phyloP scores from a whole-genome alignment of 2,888 invertebrate species.

The Pseudococcus viburni region DNA sequence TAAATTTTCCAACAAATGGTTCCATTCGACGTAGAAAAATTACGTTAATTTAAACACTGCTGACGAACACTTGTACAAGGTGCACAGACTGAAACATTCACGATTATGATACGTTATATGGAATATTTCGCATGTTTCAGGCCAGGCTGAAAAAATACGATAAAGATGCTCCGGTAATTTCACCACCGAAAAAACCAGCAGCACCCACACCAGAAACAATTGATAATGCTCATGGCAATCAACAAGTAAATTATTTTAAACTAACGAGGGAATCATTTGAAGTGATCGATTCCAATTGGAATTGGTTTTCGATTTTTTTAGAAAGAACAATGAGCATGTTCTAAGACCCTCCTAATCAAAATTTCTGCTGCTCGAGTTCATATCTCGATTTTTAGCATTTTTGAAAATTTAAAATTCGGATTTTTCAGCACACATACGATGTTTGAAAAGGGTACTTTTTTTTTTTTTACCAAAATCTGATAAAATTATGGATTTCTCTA shows the following conservation, averaged over 20 bases:
- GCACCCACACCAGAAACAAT: not conserved
- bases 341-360: no score
- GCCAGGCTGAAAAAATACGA: not conserved
- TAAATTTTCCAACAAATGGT: slow-evolving; percentile 21
- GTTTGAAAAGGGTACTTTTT: no score
- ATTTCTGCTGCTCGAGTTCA: no score
- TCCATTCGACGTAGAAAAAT: not conserved
- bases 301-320: no score
- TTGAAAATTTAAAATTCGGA: no score
- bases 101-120: not conserved
- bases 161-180: not conserved
- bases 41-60: not conserved
- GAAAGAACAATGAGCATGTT: no score
- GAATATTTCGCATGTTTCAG: not conserved
- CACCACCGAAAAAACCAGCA: not conserved
- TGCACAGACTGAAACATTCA: not conserved
- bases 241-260: slow-evolving; percentile 15
- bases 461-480: no score
- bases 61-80: not conserved
- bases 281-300: no score
- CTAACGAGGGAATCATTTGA: no score
- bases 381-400: no score
- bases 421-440: no score
- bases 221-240: not conserved
- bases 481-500: no score